Evolutionary conservation across 2,113 vertebrate species (phyloP), one percentile per base, ranked within the genome.

Genomic region (Dromaius novaehollandiae): DNA sequence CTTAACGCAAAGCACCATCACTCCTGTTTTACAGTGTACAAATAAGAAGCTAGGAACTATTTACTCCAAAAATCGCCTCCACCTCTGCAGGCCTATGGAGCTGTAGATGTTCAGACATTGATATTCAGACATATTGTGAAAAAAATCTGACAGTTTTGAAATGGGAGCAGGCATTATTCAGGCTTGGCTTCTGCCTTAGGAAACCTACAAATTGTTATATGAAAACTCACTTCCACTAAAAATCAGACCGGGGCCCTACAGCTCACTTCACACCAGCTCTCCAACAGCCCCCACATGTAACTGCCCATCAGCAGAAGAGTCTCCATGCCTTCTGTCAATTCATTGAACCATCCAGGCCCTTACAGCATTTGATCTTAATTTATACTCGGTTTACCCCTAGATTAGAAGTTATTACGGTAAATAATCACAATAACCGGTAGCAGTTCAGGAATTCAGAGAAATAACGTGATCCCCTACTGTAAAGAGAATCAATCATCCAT

Each of bases 341-440:
- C 82, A 36, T 20, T 5, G 32, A 90, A 28, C 58, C 79, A 60
- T 63, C 66, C 53, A 0, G 1, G 19, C 63, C 79, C 65, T 86
- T 75, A 38, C 73, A 78, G 51, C 69, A 44, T 34, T 17, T 69
- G 5, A 94, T 88, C 91, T 81, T 77, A 55, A 91, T 95, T 94
- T 82, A 82, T 32, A 46, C 80, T 82, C 56, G 24, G 60, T 95
- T 94, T 86, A 83, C 75, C 79, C 85, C 78, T 58, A 89, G 81
- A 89, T 89, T 82, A 73, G 81, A 95, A 82, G 76, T 88, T 91
- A 93, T 86, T 83, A 92, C 38, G 93, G 90, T 95, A 95, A 95
- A 91, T 94, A 95, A 89, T 80, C 81, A 88, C 82, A 73, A 82
- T 78, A 95, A 93, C 93, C 68, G 51, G 60, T 60, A 83, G 86